phyloP scores from a whole-genome alignment of 2,797 vertebrate species.

The Bradypus variegatus region DNA sequence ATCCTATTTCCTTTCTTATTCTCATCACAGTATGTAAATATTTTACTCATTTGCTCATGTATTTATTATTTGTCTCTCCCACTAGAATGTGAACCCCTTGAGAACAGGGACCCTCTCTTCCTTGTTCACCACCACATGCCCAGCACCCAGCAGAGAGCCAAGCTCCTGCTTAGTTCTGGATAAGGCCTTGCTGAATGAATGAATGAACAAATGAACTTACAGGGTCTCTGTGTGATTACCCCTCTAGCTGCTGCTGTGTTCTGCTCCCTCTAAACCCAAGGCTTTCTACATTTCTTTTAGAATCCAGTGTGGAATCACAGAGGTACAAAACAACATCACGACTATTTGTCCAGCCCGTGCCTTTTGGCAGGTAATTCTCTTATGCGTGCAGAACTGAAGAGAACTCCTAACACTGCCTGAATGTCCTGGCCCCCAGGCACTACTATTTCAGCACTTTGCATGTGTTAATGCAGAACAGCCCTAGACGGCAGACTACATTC shows the following conservation, averaged over 20 bases:
- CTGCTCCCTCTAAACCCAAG: background rate
- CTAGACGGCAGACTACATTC: background rate
- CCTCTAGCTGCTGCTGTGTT: background rate
- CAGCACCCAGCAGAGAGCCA: background rate
- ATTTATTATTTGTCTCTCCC: no score
- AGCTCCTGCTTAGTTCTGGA: background rate
- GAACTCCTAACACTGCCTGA: rapidly evolving
- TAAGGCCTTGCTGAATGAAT: background rate
- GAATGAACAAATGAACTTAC: background rate
- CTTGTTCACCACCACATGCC: background rate
- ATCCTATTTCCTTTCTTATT: background rate
- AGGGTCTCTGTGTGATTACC: background rate
- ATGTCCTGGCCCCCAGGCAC: background rate
- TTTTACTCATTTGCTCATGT: background rate
- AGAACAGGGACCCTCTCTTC: background rate
- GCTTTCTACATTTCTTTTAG: background rate
- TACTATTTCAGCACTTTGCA: background rate
- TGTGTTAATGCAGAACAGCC: background rate
- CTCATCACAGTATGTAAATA: background rate
- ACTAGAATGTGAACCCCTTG: no score
- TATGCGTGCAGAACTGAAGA: background rate
- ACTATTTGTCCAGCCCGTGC: background rate
- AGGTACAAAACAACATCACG: background rate
- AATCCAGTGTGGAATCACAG: background rate
- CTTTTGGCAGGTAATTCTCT: background rate